phyloP scores from a whole-genome alignment of 35 echinoderm and acorn worm genomes.

The Lytechinus pictus region DNA sequence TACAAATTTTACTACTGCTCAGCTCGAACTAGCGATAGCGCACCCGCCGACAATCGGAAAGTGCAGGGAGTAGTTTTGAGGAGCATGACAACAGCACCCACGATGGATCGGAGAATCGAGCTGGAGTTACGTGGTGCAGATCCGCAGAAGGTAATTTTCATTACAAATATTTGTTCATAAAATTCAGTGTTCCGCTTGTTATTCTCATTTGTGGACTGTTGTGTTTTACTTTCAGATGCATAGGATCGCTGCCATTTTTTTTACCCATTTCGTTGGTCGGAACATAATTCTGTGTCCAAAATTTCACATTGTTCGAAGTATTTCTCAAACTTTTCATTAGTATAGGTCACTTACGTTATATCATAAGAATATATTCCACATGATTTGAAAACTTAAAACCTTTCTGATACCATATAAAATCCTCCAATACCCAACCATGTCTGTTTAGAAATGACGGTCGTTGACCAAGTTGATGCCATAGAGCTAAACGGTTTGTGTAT shows the following conservation, averaged over 20 bases:
- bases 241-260: conserved; percentile 37
- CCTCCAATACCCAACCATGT: not conserved
- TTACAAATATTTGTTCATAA: not conserved
- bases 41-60: not conserved
- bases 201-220: conserved; percentile 15
- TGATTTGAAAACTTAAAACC: not conserved
- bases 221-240: not conserved
- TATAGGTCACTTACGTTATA: not conserved
- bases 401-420: not conserved
- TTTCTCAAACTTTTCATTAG: not conserved
- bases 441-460: not conserved
- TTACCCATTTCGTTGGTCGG: not conserved
- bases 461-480: not conserved
- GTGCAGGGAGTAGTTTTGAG: conserved; percentile 8
- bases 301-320: not conserved
- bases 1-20: not conserved
- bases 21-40: not conserved
- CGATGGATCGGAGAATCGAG: conserved; percentile 44
- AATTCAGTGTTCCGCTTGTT: not conserved
- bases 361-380: not conserved
- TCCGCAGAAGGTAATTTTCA: conserved; percentile 32
- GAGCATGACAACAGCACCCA: conserved; percentile 16
- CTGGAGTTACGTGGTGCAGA: conserved; percentile 46
- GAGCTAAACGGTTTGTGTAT: not conserved
- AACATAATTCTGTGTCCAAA: not conserved